Evolutionary conservation across 1,140 invertebrate genomes (phyloP).

Genomic region (Aradophagus sp.): DNA sequence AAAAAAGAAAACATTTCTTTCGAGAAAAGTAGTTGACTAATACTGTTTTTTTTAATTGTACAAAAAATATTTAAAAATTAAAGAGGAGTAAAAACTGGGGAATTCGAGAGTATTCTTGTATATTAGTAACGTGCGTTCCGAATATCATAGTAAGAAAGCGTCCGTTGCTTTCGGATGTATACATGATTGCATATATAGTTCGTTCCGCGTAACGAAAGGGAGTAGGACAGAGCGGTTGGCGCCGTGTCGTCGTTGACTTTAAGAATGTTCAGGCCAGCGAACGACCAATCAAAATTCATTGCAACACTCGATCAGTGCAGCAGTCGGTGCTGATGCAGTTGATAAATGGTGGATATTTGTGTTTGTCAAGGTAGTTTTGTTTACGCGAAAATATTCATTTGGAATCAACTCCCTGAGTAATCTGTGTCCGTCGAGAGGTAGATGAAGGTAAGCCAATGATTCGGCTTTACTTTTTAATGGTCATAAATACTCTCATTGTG

Average conservation of each 20-base stretch:
- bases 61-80: no score
- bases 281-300: slow-evolving; percentile 57
- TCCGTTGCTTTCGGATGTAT: no score
- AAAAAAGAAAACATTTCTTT: no score
- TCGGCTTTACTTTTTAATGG: slow-evolving; percentile 7
- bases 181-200: no score
- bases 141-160: no score
- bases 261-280: slow-evolving; percentile 51
- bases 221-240: no score
- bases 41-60: no score
- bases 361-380: slow-evolving; percentile 76
- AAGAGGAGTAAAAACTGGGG: no score
- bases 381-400: slow-evolving; percentile 73
- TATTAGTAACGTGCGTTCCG: no score
- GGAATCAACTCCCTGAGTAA: slow-evolving; percentile 65
- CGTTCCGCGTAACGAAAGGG: no score
- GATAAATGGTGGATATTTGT: slow-evolving; percentile 72
- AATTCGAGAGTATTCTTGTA: no score
- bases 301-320: slow-evolving; percentile 56
- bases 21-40: no score
- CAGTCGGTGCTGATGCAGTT: slow-evolving; percentile 63
- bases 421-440: slow-evolving; percentile 72
- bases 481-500: slow-evolving; percentile 3
- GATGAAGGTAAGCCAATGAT: slow-evolving; percentile 73
- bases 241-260: slow-evolving; percentile 42